These are phyloP conservation scores for Perccottus glenii DNA, from an alignment of 2,113 vertebrate species.

Conservation along the genomic window DNA sequence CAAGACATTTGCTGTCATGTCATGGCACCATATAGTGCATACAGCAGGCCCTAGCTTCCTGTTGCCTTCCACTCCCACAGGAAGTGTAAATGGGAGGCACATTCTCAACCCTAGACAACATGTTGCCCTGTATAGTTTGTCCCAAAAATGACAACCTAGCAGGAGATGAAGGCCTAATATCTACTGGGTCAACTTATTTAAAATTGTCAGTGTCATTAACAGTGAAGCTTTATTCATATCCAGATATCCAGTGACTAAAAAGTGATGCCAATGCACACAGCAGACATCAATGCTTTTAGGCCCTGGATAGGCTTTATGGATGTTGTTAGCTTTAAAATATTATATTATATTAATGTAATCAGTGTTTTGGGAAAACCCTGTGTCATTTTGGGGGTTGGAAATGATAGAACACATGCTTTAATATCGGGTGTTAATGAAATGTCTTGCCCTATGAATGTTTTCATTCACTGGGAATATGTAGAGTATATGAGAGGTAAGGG, in stretches of 20 bases:
- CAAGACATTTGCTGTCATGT: slow-evolving; percentile 75
- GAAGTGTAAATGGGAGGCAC: slow-evolving; percentile 70
- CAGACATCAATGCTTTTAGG: slow-evolving; percentile 64
- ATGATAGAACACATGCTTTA: slow-evolving; percentile 44
- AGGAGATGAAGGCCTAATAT: slow-evolving; percentile 34
- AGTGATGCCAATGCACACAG: slow-evolving; percentile 55
- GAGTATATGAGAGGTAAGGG: slow-evolving; percentile 45
- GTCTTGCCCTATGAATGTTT: slow-evolving; percentile 51
- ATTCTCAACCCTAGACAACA: slow-evolving; percentile 52
- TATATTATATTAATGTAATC: slow-evolving; percentile 19
- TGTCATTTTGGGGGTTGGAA: slow-evolving; percentile 70
- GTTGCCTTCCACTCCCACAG: slow-evolving; percentile 70
- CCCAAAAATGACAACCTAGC: slow-evolving; percentile 77
- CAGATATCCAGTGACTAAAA: slow-evolving; percentile 70
- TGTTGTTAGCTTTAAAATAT: slow-evolving; percentile 30
- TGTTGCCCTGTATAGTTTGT: slow-evolving; percentile 32
- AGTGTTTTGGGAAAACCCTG: slow-evolving; percentile 25
- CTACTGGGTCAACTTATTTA: slow-evolving; percentile 28
- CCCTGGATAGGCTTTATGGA: slow-evolving; percentile 68
- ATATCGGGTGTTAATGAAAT: slow-evolving; percentile 38
- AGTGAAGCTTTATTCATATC: slow-evolving; percentile 56
- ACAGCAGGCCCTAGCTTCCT: slow-evolving; percentile 67
- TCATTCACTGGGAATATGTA: slow-evolving; percentile 61
- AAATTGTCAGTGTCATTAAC: slow-evolving; percentile 1
- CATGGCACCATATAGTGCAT: slow-evolving; percentile 67